phyloP scores from a whole-genome alignment of 2,797 vertebrate genomes.

The Psittacula echo region DNA sequence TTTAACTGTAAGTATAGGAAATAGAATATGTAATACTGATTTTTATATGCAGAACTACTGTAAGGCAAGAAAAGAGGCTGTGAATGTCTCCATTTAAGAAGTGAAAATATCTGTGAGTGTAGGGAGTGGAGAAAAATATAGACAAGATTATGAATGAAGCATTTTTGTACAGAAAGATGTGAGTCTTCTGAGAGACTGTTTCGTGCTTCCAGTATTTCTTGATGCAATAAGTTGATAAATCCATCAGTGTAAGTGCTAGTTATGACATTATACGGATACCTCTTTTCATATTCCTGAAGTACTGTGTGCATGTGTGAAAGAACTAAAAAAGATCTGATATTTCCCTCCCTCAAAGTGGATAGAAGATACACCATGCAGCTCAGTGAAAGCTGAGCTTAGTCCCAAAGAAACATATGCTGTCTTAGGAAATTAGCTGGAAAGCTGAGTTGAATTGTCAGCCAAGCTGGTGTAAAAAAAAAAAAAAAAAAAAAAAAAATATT shows the following conservation, averaged over 20 bases:
- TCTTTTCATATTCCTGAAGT: conserved; percentile 27
- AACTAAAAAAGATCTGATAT: conserved; percentile 16
- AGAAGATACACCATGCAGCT: background rate
- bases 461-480: conserved; percentile 25
- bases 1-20: background rate
- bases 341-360: background rate
- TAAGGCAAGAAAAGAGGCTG: background rate
- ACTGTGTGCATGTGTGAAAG: conserved; percentile 41
- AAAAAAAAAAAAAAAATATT: background rate
- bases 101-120: background rate
- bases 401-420: conserved; percentile 29
- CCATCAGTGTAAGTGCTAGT: conserved; percentile 17
- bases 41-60: conserved; percentile 7
- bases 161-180: background rate
- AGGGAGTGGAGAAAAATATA: background rate
- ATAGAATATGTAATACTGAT: background rate
- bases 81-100: conserved; percentile 13
- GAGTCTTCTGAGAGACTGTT: background rate
- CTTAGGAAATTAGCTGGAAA: conserved; percentile 39
- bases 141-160: conserved; percentile 37
- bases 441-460: conserved; percentile 38
- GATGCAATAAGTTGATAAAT: conserved; percentile 32
- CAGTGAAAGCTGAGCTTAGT: background rate
- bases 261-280: background rate
- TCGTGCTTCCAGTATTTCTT: conserved; percentile 39